Base-by-base conservation (phyloP, 2,113 vertebrate species). In the Cheilinus undulatus region DNA sequence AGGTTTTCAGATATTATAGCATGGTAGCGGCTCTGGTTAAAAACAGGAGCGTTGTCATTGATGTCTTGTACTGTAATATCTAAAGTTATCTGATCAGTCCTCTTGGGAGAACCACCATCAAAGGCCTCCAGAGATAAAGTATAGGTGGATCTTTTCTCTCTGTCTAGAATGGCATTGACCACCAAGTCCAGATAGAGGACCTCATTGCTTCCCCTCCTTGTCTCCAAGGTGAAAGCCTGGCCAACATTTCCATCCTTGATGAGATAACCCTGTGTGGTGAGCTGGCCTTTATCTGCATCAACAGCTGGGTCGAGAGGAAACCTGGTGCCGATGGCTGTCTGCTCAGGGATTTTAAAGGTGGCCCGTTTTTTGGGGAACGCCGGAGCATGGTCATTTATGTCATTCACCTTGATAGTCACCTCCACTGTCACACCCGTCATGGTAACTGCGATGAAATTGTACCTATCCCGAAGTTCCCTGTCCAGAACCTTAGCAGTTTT, bases 11-110 rank as follows among this genome's bases (percentile, higher is more conserved):
- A 97, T 83, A 99, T 98, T 11, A 96, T 95, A 0, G 96, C 95
- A 0, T 97, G 96, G 56, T 99, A 99, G 82, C 97, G 96, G 88
- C 96, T 99, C 93, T 99, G 97, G 88, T 99, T 99, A 80, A 99
- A 99, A 85, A 94, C 91, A 0, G 98, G 98, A 48, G 96, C 96
- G 1, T 99, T 97, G 93, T 99, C 98, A 0, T 99, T 99, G 58
- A 98, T 95, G 57, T 99, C 98, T 89, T 97, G 94, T 26, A 99
- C 90, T 0, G 90, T 91, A 30, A 99, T 92, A 0, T 97, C 95
- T 83, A 99, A 84, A 0, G 88, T 94, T 91, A 98, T 96, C 80
- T 95, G 95, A 36, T 97, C 96, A 0, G 93, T 95, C 32, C 93
- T 92, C 0, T 93, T 95, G 0, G 97, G 98, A 52, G 94, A 95